Evolutionary conservation across 2,797 vertebrate genomes (phyloP), one percentile per base, ranked within the genome.

Genomic region (Lagodon rhomboides): DNA sequence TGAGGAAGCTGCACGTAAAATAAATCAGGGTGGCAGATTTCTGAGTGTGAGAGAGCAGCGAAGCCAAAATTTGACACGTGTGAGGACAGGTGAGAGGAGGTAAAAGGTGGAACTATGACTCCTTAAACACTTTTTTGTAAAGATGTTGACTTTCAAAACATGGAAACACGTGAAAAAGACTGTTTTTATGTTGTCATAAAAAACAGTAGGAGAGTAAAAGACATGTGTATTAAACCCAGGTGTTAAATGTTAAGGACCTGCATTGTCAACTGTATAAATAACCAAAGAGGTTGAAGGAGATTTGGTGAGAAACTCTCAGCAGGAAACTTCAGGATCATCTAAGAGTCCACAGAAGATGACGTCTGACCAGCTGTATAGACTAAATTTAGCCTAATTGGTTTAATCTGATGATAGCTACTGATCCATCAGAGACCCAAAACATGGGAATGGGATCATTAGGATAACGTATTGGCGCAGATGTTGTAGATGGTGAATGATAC

Each of bases 351-450:
- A 20, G 0, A 10, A 34, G 27, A 30, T 23, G 17, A 59, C 46
- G 12, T 49, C 17, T 47, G 38, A 46, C 34, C 12, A n/a, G 22
- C 27, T 20, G 12, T 22, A 41, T 2, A 0, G 18, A 59, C 15
- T 51, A 23, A 20, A 38, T 25, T 64, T 38, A 9, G 10, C 10
- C 38, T 66, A 47, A 67, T 17, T 38, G 61, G 43, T 47, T 66
- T 41, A 53, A 53, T 53, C 49, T 66, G 46, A 51, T 22, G 30
- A 53, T 53, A 20, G 63, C 63, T 34, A 15, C 66, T 27, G 66
- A 55, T 55, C 51, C 51, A 55, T 43, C 51, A 27, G 23, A 77
- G 20, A 50, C 73, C 44, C n/a, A 54, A 62, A 51, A 64, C 69
- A 54, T 15, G 20, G 7, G 3, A 20, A 22, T 34, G 47, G 38